Evolutionary conservation across 2,113 vertebrate genomes (phyloP), one percentile per base, ranked within the genome.

Genomic region (Mionectes macconnelli): DNA sequence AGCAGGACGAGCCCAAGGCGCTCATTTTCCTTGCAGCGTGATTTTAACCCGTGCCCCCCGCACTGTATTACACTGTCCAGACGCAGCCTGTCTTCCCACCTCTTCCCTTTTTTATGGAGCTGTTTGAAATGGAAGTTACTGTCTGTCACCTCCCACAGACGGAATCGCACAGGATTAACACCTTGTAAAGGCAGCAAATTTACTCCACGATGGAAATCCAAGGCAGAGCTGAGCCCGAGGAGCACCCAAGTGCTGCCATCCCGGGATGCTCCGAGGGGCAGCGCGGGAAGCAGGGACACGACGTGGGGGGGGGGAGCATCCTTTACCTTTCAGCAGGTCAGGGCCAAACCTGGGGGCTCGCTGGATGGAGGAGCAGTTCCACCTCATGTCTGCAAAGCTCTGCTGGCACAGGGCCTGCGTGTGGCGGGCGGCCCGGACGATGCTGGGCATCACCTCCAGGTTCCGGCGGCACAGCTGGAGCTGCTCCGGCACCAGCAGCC

Each of bases 331-430:
- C 39, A 95, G 89, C 75, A 98, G 97, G 37, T 98, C 98, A 4
- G 98, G 98, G 7, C 94, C 94, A 28, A 98, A 98, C 66, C 91
- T 82, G 47, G 98, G 98, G 11, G 98, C 98, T 0, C 66, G 77
- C 18, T 76, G 96, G 67, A 98, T 49, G 47, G 98, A 98, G 25
- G 98, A 98, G 84, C 98, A 98, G 95, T 98, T 98, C 98, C 98
- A 98, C 21, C 98, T 90, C 98, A 98, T 98, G 89, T 97, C 97
- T 0, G 94, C 53, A 2, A 98, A 98, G 35, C 97, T 85, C 42
- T 81, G 88, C 90, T 97, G 97, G 93, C 98, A 98, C 52, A 96
- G 28, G 18, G 33, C 57, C 76, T 97, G 96, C 13, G 97, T 98
- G 5, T 93, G 87, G 10, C 57, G 94, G 39, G 98, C 98, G 0